Conservation (phyloP, 2,113 vertebrate species). For the Menidia beryllina region DNA sequence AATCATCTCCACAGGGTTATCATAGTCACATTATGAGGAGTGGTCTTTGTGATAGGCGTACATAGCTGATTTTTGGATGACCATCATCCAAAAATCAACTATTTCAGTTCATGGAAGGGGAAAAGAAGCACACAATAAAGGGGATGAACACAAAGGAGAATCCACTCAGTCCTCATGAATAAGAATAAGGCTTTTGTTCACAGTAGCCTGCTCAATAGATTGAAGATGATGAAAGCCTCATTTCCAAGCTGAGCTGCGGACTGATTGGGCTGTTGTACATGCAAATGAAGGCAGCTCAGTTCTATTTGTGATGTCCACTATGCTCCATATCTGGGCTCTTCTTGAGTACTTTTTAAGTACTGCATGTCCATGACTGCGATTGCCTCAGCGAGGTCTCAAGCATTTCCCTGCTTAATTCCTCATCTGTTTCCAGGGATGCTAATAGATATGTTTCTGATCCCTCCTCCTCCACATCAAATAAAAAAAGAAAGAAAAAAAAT, state of each 20-base stretch:
- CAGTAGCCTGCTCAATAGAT: conserved; percentile 32
- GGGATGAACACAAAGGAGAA: conserved; percentile 37
- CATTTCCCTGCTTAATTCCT: conserved; percentile 26
- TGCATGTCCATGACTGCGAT: conserved; percentile 42
- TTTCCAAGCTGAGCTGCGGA: conserved; percentile 42
- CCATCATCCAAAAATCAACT: conserved; percentile 24
- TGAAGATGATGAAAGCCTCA: conserved; percentile 36
- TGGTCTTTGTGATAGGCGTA: conserved; percentile 19
- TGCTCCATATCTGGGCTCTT: conserved; percentile 25
- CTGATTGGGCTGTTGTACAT: conserved; percentile 57
- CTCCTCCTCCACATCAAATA: no score
- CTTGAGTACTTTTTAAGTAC: conserved; percentile 41
- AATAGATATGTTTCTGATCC: conserved; percentile 27
- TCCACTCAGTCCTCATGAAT: conserved; percentile 36
- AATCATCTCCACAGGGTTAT: conserved; percentile 25
- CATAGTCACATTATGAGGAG: conserved; percentile 18
- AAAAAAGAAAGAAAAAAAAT: no score
- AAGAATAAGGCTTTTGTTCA: conserved; percentile 56
- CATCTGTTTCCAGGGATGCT: conserved; percentile 30
- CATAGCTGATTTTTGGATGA: conserved; percentile 12
- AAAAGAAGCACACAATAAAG: conserved; percentile 9
- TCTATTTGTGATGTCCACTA: conserved; percentile 25
- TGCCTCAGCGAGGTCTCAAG: conserved; percentile 26
- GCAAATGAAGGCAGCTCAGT: conserved; percentile 58
- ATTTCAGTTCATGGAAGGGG: conserved; percentile 7